Percentiles rank a stretch among this genome's conserved stretches.
Evolutionary conservation across 2,113 vertebrate species (phyloP).

Genomic region (Seriola aureovittata): DNA sequence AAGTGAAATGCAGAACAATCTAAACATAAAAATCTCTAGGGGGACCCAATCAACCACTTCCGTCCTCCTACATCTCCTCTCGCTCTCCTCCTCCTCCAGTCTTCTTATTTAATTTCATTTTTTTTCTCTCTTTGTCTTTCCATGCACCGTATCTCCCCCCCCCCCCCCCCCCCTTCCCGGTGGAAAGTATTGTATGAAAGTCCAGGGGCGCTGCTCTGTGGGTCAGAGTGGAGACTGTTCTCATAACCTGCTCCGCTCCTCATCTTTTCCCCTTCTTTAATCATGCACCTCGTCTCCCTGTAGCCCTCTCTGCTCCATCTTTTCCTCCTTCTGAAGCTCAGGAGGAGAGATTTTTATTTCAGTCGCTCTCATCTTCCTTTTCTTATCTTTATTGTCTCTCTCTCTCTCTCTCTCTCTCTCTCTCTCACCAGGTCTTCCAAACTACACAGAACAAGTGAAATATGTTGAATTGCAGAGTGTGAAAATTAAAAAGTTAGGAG

Average conservation of each 20-base stretch:
- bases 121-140: conserved; percentile 73
- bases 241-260: conserved; percentile 76
- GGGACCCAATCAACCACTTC: conserved; percentile 81
- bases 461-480: conserved; percentile 25
- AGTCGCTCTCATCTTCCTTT: neutral
- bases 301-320: conserved; percentile 5
- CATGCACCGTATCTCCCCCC: conserved; percentile 61
- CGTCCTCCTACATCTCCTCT: conserved; percentile 81
- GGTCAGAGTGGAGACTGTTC: conserved; percentile 81
- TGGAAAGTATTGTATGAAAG: conserved; percentile 74
- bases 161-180: conserved; percentile 47
- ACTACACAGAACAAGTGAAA: neutral
- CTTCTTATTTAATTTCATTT: conserved; percentile 77
- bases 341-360: conserved; percentile 3
- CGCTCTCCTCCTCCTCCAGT: conserved; percentile 70
- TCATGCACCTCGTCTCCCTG: conserved; percentile 41
- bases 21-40: conserved; percentile 84
- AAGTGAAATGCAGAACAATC: conserved; percentile 81
- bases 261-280: conserved; percentile 49
- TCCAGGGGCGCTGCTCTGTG: conserved; percentile 73
- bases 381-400: neutral
- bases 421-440: neutral
- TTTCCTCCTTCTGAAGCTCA: conserved; percentile 22
- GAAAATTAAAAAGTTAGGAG: conserved; percentile 9
- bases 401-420: neutral